phyloP scores from a whole-genome alignment of 2,113 vertebrate species.

The Thermophis baileyi region DNA sequence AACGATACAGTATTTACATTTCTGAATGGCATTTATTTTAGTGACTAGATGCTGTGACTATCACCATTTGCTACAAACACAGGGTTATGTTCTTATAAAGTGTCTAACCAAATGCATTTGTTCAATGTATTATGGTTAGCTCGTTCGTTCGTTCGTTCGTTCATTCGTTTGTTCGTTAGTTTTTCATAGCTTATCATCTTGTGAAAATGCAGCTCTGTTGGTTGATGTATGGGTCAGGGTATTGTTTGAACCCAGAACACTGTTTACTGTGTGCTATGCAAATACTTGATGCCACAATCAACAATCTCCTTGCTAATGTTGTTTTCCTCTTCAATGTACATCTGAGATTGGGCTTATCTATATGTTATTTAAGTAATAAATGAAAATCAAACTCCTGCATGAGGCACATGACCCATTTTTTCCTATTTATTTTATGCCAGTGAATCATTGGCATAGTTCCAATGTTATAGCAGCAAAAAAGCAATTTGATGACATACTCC shows the following conservation, averaged over 20 bases:
- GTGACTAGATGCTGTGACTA: constrained; percentile 40
- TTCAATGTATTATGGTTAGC: neutral
- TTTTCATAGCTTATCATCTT: neutral
- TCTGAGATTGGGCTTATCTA: constrained; percentile 34
- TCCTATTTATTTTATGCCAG: constrained; percentile 50
- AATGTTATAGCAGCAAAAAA: constrained; percentile 36
- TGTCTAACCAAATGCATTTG: neutral
- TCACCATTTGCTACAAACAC: constrained; percentile 40
- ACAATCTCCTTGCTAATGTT: constrained; percentile 34
- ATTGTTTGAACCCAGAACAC: neutral
- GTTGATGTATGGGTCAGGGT: neutral
- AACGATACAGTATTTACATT: constrained; percentile 20
- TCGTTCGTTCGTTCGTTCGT: neutral
- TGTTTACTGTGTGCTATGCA: neutral
- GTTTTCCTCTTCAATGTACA: constrained; percentile 18
- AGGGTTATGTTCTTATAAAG: neutral
- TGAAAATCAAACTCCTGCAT: constrained; percentile 12
- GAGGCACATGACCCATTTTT: neutral
- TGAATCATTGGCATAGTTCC: constrained; percentile 28
- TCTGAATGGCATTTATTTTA: constrained; percentile 44
- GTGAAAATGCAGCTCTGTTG: neutral
- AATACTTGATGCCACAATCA: constrained; percentile 36
- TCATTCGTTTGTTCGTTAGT: neutral
- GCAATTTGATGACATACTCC: constrained; percentile 29
- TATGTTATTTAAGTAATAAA: constrained; percentile 13